Base-by-base conservation (phyloP, 1,140 invertebrate genomes). In the Hylaeus volcanicus region DNA sequence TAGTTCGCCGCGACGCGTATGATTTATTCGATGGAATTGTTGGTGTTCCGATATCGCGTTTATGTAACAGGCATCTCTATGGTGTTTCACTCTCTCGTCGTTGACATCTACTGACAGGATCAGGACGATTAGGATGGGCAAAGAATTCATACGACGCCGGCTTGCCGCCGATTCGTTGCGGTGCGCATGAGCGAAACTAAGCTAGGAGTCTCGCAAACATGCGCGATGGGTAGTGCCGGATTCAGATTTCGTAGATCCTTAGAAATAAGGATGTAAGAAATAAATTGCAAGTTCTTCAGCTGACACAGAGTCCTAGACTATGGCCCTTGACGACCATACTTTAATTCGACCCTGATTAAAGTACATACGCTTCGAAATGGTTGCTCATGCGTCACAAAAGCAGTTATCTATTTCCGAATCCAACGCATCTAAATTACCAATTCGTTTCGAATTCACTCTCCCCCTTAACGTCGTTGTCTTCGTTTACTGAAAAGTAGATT, bases 151-250 rank as follows among this genome's bases (percentile, higher is more conserved):
- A 79, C 15, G 55, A 11, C 0, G 26, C 14, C 41, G 37, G 9
- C 79, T 82, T 82, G 75, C 60, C 81, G 81, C 81, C 75, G 66
- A 37, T 51, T 65, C 5, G 0, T 1, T 41, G 69, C 69, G 81
- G 70, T 55, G 84, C 77, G 65, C 84, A 83, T 58, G 15, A 83
- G 81, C 56, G 8, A 1, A 26, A 15, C 5, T 9, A n/a, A 12
- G 48, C 8, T 6, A 0, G 11, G 12, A 48, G 15, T 45, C 45
- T 61, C n/a, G 37, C 37, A 26, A 48, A 48, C 26, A 26, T 26
- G 26, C 26, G 26, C 26, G 26, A 26, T 26, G 26, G 26, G 26
- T 26, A 26, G 26, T 26, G 26, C 26, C 26, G 26, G 26, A 26
- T 26, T 26, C 26, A 26, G 26, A 26, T 26, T 26, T 26, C 26